Evolutionary conservation across 2,888 invertebrate genomes (phyloP), one percentile per base, ranked within the genome.

Genomic region (Hypolimnas misippus): DNA sequence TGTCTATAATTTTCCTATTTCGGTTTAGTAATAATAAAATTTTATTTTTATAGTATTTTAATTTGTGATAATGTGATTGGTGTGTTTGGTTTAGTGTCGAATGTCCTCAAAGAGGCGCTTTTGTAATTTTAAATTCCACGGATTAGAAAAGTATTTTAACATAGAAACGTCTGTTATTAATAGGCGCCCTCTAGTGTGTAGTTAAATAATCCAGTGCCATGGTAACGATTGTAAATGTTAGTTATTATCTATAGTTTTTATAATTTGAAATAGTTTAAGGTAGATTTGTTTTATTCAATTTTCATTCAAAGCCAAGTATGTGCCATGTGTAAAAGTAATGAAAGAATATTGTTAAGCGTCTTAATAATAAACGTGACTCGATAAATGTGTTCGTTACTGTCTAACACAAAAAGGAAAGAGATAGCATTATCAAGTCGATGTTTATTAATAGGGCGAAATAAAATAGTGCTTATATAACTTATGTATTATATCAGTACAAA

Each of bases 261-360:
- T 49, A 29, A 49, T 49, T 29, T 29, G 2, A 16, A 29, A 29
- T 60, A 60, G n/a, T 38, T 38, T 16, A 38, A 60, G 35, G 29
- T 46, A 8, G 25, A 38, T 25, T 49, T 66, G 70, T 68, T 68
- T 35, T 72, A 69, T 73, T 76, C 77, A 82, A 87, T 70, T 68
- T 68, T 35, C 72, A 69, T 73, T 76, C 77, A 83, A 87, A 84
- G 49, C 49, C 78, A 67, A 81, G 74, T 73, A 81, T 78, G 89
- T 90, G 90, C 90, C 90, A 90, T 90, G 86, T 88, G 86, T 78
- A 85, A 86, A 85, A 82, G 76, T 80, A 77, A 72, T 67, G 63
- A 70, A 71, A 66, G 57, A 72, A 74, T 75, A 74, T 71, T 29
- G n/a, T 29, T 29, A 49, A 25, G 14, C 29, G 14, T 29, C 29